Base-by-base conservation (phyloP, 2,888 invertebrate species). In the Papilio elwesi region DNA sequence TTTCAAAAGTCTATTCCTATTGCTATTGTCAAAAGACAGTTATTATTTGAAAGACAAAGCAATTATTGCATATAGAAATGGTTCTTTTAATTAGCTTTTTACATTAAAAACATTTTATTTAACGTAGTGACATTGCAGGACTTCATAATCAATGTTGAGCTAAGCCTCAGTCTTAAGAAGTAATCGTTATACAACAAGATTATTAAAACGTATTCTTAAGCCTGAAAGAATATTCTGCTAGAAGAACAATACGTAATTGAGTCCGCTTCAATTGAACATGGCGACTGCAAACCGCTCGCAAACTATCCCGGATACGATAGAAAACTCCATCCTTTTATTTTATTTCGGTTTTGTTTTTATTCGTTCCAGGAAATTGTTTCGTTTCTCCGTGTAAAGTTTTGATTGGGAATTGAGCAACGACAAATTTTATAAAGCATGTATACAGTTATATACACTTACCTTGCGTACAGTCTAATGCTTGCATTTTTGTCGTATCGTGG, bases 261-360 rank as follows among this genome's bases (percentile, higher is more conserved):
- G 75, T 66, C 82, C 76, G 76, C 78, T 80, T 80, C 85, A 87
- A 89, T 87, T 81, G 87, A 88, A 87, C 88, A 88, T 85, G 88
- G 90, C 88, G 89, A 90, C 90, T 89, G 87, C 85, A 86, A 90
- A 91, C 86, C 89, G 89, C 89, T 88, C 86, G 87, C 89, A 90
- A 92, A 91, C 91, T 90, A 89, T 89, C 87, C 87, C 85, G 89
- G 86, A 86, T 88, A 82, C 90, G 86, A 90, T 89, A 90, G 90
- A 87, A 90, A 91, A 89, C 88, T 89, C 89, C 79, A 90, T 89
- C 84, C 87, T 85, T 89, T 90, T 89, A 91, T 90, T 90, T 90
- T 89, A 90, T 89, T 87, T 83, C 80, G 85, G 86, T 88, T 89
- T 88, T 88, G 85, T 85, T 87, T 90, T 90, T 88, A 87, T 90